These are phyloP conservation scores for Cetonia aurata DNA, from an alignment of 2,888 invertebrate genomes.

Conservation along the genomic window DNA sequence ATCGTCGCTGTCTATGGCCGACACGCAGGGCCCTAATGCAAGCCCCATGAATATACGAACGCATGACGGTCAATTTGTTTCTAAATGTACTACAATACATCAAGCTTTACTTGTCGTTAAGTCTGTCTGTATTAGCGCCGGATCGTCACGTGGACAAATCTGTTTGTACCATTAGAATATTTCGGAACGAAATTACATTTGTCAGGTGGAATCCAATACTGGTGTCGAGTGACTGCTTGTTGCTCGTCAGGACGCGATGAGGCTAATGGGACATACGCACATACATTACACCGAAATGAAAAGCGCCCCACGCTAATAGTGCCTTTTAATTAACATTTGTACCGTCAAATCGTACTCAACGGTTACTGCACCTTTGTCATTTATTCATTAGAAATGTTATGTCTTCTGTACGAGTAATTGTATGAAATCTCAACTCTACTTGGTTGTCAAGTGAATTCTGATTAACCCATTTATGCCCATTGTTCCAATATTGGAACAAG, in stretches of 20 bases:
- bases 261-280: too few species aligned
- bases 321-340: conserved; percentile 32
- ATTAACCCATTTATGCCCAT: too few species aligned
- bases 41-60: conserved; percentile 55
- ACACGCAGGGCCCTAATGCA: conserved; percentile 50
- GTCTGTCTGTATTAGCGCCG: conserved; percentile 63
- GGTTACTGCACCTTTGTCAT: background rate
- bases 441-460: too few species aligned
- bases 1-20: conserved; percentile 48
- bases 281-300: background rate
- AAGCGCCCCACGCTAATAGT: conserved; percentile 8
- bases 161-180: conserved; percentile 65
- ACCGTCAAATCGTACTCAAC: conserved; percentile 18
- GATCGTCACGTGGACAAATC: conserved; percentile 64
- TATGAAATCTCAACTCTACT: too few species aligned
- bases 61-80: conserved; percentile 60
- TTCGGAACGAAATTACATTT: conserved; percentile 64
- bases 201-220: conserved; percentile 64
- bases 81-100: conserved; percentile 62
- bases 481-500: too few species aligned
- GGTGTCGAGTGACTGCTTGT: conserved; percentile 19
- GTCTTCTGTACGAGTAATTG: too few species aligned
- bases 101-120: conserved; percentile 64
- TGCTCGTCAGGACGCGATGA: background rate
- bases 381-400: too few species aligned